Percentiles rank a stretch among this genome's conserved stretches.
These are phyloP conservation scores for Heliothis peltigera DNA, from an alignment of 2,888 invertebrate species.

Conservation along the genomic window DNA sequence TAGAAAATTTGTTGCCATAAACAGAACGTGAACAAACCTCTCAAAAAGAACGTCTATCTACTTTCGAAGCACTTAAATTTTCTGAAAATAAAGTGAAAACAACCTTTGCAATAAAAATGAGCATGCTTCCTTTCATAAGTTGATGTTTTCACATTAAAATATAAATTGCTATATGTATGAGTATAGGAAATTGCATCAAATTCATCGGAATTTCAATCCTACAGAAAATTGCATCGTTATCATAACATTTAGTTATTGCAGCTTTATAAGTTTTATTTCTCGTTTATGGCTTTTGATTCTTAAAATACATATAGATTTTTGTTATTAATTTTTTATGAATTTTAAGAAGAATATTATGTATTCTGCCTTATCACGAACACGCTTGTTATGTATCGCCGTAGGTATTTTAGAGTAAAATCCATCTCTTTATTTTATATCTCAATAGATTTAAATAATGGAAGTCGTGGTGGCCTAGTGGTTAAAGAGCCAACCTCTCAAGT, in stretches of 20 bases:
- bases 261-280: no score
- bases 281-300: no score
- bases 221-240: not conserved
- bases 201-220: not conserved
- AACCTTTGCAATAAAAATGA: constrained; percentile 2
- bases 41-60: not conserved
- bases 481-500: no score
- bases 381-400: no score
- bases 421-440: no score
- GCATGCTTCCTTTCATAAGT: constrained; percentile 1
- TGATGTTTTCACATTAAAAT: constrained; percentile 2
- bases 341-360: no score
- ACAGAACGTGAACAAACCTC: not conserved
- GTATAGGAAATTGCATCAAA: not conserved
- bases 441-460: no score
- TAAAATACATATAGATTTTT: no score
- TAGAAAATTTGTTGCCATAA: not conserved
- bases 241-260: not conserved
- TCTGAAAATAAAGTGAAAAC: not conserved
- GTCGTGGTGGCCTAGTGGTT: no score
- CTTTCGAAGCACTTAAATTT: not conserved
- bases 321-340: no score
- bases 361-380: no score
- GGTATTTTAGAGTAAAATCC: no score
- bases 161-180: constrained; percentile 1